Evolutionary conservation across 2,797 vertebrate genomes (phyloP), one percentile per base, ranked within the genome.

Genomic region (Hapalemur alaotrensis): DNA sequence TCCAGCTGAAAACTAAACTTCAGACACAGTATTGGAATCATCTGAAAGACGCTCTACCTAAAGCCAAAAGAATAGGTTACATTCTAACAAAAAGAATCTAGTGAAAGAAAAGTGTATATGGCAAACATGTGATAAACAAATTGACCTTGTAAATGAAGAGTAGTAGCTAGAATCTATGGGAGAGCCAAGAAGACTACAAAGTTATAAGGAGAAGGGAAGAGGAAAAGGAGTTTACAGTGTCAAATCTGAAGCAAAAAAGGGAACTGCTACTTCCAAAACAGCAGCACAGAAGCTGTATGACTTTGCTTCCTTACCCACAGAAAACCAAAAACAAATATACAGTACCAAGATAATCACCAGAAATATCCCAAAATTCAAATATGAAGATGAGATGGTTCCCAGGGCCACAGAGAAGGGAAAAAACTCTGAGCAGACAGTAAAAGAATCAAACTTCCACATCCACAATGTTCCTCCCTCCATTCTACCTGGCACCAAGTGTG

Each of bases 61-160:
- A 93, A 92, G n/a, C 50, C 72, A 84, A 83, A 70, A 22, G 9
- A 69, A 48, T 11, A 90, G 52, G 25, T 75, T 92, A 57, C 63
- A 95, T n/a, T 86, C 35, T 25, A 95, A 84, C 70, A 10, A n/a
- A 75, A 93, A 93, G 32, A 92, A 81, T 73, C 35, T 70, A 72
- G 35, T 67, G 32, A 54, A 76, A 82, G 78, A 89, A 93, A 95
- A 86, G 50, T 32, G 3, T 72, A 2, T 57, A 89, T 73, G 48
- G 76, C 65, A 93, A 91, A 89, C 38, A 93, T 15, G n/a, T 86
- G 57, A 89, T 46, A 85, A 89, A 87, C 38, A 95, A 95, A 52
- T 23, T 95, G 72, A 89, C n/a, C 65, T 50, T 89, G 30, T 32
- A 46, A 93, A 92, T 38, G 30, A 96, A 88, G 87, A 73, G 12